phyloP scores from a whole-genome alignment of 2,888 invertebrate genomes.

The Chironomus tentans region DNA sequence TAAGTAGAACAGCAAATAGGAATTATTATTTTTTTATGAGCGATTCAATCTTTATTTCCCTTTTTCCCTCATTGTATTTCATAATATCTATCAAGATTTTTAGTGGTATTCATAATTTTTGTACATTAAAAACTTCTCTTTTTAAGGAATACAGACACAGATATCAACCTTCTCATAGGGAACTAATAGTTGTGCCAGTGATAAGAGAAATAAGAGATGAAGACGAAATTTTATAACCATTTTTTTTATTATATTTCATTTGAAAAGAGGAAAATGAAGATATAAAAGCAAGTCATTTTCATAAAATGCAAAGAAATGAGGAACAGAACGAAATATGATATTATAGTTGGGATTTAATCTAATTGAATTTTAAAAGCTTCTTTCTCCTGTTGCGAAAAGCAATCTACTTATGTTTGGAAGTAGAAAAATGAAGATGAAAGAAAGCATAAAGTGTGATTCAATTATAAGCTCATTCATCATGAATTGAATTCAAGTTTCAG shows the following conservation, averaged over 20 bases:
- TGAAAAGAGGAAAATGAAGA: background rate
- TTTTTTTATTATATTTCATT: background rate
- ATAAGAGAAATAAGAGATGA: background rate
- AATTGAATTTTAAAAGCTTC: constrained; percentile 24
- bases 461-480: constrained; percentile 24
- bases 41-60: background rate
- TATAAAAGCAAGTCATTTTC: constrained; percentile 5
- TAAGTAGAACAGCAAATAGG: no score
- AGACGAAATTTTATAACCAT: constrained; percentile 13
- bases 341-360: constrained; percentile 20
- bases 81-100: background rate
- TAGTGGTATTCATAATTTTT: background rate
- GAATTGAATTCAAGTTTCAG: constrained; percentile 9
- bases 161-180: background rate
- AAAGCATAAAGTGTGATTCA: constrained; percentile 14
- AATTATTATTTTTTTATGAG: background rate
- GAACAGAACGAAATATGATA: background rate
- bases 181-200: background rate
- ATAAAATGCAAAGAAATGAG: constrained; percentile 1
- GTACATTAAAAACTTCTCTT: background rate
- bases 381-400: background rate
- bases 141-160: background rate
- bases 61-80: background rate
- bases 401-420: no score
- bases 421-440: background rate